phyloP scores from a whole-genome alignment of 2,113 vertebrate species.

The Clarias gariepinus region DNA sequence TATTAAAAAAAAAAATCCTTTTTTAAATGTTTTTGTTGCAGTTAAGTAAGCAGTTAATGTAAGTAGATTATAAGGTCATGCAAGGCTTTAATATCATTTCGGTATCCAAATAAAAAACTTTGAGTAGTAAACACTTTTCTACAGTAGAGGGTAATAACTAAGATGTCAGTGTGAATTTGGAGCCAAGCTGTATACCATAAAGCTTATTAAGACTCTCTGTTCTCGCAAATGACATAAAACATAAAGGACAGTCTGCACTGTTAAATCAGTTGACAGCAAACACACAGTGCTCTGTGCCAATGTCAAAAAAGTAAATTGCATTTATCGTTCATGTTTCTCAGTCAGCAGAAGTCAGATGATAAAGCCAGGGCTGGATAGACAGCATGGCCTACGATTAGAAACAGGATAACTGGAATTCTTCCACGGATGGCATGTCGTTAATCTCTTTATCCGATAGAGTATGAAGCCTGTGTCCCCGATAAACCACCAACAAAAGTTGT shows the following conservation, averaged over 20 bases:
- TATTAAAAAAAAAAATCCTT: no score
- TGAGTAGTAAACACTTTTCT: background rate
- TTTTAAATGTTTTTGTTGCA: background rate
- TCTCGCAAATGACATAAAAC: background rate
- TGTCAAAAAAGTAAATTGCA: background rate
- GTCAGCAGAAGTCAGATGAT: background rate
- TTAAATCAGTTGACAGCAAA: slow-evolving; percentile 17
- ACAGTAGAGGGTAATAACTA: background rate
- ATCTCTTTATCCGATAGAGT: slow-evolving; percentile 74
- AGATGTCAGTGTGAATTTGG: background rate
- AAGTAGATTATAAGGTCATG: background rate
- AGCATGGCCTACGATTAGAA: slow-evolving; percentile 48
- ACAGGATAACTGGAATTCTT: slow-evolving; percentile 68
- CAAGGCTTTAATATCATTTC: background rate
- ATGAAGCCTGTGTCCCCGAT: slow-evolving; percentile 71
- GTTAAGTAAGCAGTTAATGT: background rate
- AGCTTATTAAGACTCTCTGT: slow-evolving; percentile 7
- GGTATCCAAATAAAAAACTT: background rate
- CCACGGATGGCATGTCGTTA: slow-evolving; percentile 63
- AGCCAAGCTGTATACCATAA: slow-evolving; percentile 11
- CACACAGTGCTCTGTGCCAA: background rate
- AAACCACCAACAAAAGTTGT: slow-evolving; percentile 7
- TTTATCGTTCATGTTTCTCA: slow-evolving; percentile 1
- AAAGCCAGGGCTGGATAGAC: slow-evolving; percentile 22
- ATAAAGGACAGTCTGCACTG: background rate